Evolutionary conservation across 2,113 vertebrate species (phyloP), one percentile per base, ranked within the genome.

Genomic region (Bettongia penicillata): DNA sequence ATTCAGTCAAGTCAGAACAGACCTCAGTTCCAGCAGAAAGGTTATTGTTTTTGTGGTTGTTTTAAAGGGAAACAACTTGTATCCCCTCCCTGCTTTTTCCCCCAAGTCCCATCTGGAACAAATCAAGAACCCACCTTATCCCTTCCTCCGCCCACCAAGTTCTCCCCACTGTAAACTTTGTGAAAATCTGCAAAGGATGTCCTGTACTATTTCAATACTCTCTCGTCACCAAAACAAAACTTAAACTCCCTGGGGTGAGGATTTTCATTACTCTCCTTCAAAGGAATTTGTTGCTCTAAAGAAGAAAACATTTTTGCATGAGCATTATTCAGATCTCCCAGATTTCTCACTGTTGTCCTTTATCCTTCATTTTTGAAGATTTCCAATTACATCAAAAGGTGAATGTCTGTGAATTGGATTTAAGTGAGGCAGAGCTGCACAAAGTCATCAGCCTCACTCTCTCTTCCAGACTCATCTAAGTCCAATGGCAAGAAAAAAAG

Each of bases 281-380:
- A 49, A 22, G 8, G 90, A 25, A 95, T 90, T 90, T 25, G 89
- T 92, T 84, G 8, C 19, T 84, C n/a, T 19, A 84, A 84, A 84
- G n/a, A 43, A 93, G 84, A 51, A 96, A 95, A 53, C 94, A 51
- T 68, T 94, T 97, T 28, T 95, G 7, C 8, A 50, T 51, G 89
- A 93, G 92, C 7, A 92, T 23, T 53, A 8, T 51, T 24, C 2
- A 26, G 23, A 90, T 51, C 55, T 52, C 90, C 96, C 91, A 92
- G 91, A 23, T 89, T 90, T 57, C 53, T 19, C 57, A 51, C 14
- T 90, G 28, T 51, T 19, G 90, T 90, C 90, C 50, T 28, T 53
- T 37, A 14, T 49, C 55, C 7, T 53, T 22, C 48, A 4, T 9
- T 92, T 49, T 23, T 49, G 90, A 93, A 84, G 1, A 51, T 43